phyloP scores from a whole-genome alignment of 1,140 invertebrate species.

The Caenorhabditis tropicalis region DNA sequence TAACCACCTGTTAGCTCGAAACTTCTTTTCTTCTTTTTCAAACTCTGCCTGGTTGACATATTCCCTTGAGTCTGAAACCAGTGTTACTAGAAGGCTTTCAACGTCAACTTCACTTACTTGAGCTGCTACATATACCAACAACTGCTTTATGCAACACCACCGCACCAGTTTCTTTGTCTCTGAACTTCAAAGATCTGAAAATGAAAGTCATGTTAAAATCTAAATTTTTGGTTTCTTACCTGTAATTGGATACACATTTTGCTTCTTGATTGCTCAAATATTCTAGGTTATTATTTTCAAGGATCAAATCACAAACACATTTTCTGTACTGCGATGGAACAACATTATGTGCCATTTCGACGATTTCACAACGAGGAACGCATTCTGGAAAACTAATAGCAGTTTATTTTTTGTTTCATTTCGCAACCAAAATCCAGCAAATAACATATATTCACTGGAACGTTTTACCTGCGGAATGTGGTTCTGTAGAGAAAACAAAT shows the following conservation, averaged over 20 bases:
- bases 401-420: no score
- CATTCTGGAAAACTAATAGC: slow-evolving; percentile 30
- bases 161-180: slow-evolving; percentile 20
- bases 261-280: background rate
- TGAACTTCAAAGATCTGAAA: slow-evolving; percentile 50
- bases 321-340: slow-evolving; percentile 1
- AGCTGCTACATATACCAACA: background rate
- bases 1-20: background rate
- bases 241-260: slow-evolving; percentile 15
- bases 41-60: slow-evolving; percentile 33
- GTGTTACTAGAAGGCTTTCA: background rate
- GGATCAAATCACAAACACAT: slow-evolving; percentile 17
- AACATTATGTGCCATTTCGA: slow-evolving; percentile 14
- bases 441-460: no score
- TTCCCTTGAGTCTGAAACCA: background rate
- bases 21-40: slow-evolving; percentile 24
- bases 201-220: background rate
- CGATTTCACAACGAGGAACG: background rate
- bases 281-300: background rate
- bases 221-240: background rate
- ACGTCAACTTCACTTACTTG: background rate
- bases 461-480: background rate
- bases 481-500: background rate
- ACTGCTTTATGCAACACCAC: slow-evolving; percentile 48
- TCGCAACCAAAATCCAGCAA: no score